Percentiles rank a stretch among this genome's conserved stretches.
Evolutionary conservation across 2,113 vertebrate genomes (phyloP).

Genomic region (Rhynchomys soricoides): DNA sequence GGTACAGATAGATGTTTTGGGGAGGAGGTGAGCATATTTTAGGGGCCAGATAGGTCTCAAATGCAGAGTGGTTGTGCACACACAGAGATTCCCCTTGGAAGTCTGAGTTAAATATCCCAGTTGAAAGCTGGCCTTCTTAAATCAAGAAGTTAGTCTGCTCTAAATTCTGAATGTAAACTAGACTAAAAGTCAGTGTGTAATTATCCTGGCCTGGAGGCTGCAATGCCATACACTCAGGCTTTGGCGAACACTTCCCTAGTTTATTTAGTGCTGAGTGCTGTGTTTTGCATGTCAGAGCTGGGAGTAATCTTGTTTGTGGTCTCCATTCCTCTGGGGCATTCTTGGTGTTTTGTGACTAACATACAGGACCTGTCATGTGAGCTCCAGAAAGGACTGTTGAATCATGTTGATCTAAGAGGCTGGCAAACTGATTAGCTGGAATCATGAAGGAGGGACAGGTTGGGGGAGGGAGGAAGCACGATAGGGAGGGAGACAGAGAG

Average conservation of each 20-base stretch:
- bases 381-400: slow-evolving; percentile 4
- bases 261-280: slow-evolving; percentile 80
- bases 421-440: slow-evolving; percentile 57
- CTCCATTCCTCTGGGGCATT: slow-evolving; percentile 77
- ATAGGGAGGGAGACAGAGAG: neutral
- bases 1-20: neutral
- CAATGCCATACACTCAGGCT: slow-evolving; percentile 59
- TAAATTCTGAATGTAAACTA: slow-evolving; percentile 62
- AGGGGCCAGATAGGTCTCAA: neutral
- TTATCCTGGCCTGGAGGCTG: slow-evolving; percentile 80
- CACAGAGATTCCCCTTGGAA: neutral
- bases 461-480: neutral
- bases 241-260: slow-evolving; percentile 80
- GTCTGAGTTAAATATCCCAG: neutral
- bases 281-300: slow-evolving; percentile 81
- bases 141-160: slow-evolving; percentile 76
- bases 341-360: slow-evolving; percentile 78
- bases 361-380: slow-evolving; percentile 61
- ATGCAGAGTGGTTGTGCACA: neutral
- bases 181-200: slow-evolving; percentile 17
- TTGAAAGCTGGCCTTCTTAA: slow-evolving; percentile 65
- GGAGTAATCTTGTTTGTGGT: slow-evolving; percentile 81
- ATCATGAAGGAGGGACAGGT: neutral
- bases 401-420: slow-evolving; percentile 73
- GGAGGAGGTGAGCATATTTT: neutral